Conservation (phyloP, 2,888 invertebrate species). For the Listrodromus nycthemerus region DNA sequence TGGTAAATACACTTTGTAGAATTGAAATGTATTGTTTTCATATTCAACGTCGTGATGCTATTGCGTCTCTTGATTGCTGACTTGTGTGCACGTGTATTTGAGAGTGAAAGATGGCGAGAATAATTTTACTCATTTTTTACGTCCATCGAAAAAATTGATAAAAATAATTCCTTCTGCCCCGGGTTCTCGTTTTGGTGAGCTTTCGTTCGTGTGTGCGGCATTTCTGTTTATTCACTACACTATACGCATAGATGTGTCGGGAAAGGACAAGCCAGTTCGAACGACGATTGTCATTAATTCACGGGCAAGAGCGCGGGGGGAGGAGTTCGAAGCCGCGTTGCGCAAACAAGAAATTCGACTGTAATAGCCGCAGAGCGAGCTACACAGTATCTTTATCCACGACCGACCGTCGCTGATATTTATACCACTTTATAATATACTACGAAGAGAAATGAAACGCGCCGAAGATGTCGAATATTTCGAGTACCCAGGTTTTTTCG, state of each 20-base stretch:
- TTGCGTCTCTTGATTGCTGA: background rate
- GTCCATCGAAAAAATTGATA: background rate
- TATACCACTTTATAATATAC: constrained; percentile 32
- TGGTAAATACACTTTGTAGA: too few relatives aligned
- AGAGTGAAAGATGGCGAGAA: background rate
- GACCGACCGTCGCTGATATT: constrained; percentile 48
- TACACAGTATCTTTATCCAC: constrained; percentile 36
- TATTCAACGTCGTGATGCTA: too few relatives aligned
- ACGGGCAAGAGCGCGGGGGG: constrained; percentile 24
- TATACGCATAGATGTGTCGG: constrained; percentile 5
- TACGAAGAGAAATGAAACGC: background rate
- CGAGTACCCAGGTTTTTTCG: constrained; percentile 12
- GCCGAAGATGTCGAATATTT: constrained; percentile 33
- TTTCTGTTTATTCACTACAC: background rate
- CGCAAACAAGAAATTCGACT: constrained; percentile 76
- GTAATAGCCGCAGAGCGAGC: constrained; percentile 70
- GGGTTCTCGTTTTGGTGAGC: background rate
- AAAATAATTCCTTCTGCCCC: background rate
- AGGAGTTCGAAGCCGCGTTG: constrained; percentile 64
- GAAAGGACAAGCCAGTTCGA: constrained; percentile 41
- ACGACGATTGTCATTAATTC: constrained; percentile 72
- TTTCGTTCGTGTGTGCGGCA: background rate
- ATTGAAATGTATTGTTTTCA: too few relatives aligned
- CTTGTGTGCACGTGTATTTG: background rate
- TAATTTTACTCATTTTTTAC: background rate